These are phyloP conservation scores for Poicephalus gulielmi DNA, from an alignment of 2,113 vertebrate species.

Conservation along the genomic window DNA sequence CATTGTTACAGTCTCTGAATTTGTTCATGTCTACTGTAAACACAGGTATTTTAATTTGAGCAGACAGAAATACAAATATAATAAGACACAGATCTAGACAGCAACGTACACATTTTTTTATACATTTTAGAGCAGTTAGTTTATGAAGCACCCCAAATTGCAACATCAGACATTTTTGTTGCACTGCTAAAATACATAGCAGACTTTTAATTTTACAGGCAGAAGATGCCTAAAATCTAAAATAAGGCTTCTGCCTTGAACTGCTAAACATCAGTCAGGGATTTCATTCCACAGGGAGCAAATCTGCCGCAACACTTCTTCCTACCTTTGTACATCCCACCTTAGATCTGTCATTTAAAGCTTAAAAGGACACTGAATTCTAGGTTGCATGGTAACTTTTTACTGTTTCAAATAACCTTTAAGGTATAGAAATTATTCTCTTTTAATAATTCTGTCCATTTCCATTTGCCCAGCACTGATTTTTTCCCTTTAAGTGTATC, in stretches of 20 bases:
- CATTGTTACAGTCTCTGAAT: neutral
- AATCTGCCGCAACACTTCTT: constrained; percentile 10
- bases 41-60: neutral
- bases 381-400: neutral
- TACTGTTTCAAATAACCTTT: neutral
- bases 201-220: neutral
- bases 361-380: constrained; percentile 7
- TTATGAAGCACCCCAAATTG: neutral
- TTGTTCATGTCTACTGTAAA: neutral
- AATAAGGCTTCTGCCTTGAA: constrained; percentile 8
- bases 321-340: neutral
- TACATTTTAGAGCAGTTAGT: neutral
- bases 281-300: constrained; percentile 10
- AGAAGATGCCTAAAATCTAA: constrained; percentile 46
- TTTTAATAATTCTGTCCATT: constrained; percentile 8
- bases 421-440: neutral
- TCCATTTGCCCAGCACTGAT: neutral
- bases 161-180: neutral
- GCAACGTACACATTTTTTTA: neutral
- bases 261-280: neutral
- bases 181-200: neutral
- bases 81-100: neutral
- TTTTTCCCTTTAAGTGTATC: neutral
- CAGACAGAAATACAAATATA: neutral
- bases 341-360: neutral